Evolutionary conservation across 2,797 vertebrate species (phyloP), one percentile per base, ranked within the genome.

Genomic region (Leptodactylus fallax): DNA sequence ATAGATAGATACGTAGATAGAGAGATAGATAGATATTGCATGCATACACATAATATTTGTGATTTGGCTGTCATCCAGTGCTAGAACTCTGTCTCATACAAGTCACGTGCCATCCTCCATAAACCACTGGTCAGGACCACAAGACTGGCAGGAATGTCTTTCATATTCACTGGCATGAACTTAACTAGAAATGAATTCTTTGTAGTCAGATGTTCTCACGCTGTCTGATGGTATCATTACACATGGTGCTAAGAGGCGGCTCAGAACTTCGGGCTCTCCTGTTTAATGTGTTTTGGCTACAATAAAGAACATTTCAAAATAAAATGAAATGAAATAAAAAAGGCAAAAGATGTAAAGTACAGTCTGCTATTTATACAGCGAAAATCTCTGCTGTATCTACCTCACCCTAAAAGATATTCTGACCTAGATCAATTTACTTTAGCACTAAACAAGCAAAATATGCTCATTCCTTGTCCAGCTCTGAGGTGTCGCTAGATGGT

Each of bases 61-160:
- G 51, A 21, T 27, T 69, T 36, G 61, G 23, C 51, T 16, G 2
- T 9, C 16, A 14, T n/a, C 76, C 51, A 55, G 13, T 51, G 69
- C 58, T n/a, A 16, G n/a, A 16, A 71, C 27, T 60, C 23, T 49
- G 58, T 47, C 45, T 67, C 8, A 12, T 12, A 81, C 8, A 53
- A 58, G 63, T 81, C 78, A 80, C 53, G 55, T 81, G 67, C 45
- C 17, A 6, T 72, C 36, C 17, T 72, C n/a, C 17, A 61, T 16
- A 81, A 74, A 81, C 49, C 65, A 71, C 16, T 53, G 23, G 67
- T 65, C 49, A 81, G 72, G 76, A 76, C 67, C 45, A 36, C 55
- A 51, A 87, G 67, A 72, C 16, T 61, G 53, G 21, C 65, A 87
- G 71, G 79, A 77, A 87, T 76, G 79, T 25, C 85, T 87, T 87